These are phyloP conservation scores for Hirudinaria manillensis DNA, from an alignment of 2,888 invertebrate species.

Conservation along the genomic window DNA sequence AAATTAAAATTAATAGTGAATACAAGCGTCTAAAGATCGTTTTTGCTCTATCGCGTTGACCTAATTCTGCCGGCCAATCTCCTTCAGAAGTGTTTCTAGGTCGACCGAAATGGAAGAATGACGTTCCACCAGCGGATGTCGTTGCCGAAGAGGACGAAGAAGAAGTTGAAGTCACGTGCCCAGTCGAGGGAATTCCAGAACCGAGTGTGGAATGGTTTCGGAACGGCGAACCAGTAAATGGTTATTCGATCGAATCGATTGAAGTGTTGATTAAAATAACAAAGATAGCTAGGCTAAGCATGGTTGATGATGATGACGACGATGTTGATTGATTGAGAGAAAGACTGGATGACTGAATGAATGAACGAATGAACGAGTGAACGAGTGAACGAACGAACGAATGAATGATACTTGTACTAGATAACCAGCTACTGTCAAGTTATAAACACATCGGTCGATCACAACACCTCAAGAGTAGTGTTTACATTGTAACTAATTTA, in stretches of 20 bases:
- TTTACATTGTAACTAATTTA: too few species aligned
- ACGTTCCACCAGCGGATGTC: background rate
- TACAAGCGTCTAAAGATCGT: too few species aligned
- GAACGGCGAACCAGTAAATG: slow-evolving; percentile 11
- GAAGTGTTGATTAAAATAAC: background rate
- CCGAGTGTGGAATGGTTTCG: slow-evolving; percentile 12
- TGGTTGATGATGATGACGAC: background rate
- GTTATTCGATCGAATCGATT: background rate
- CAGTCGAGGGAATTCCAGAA: slow-evolving; percentile 15
- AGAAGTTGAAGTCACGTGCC: background rate
- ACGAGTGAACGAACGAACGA: too few species aligned
- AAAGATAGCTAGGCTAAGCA: background rate
- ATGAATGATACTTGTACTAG: too few species aligned
- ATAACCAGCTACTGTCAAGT: too few species aligned
- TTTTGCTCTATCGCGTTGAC: too few species aligned
- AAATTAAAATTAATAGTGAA: background rate
- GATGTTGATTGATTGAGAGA: too few species aligned
- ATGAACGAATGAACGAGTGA: too few species aligned
- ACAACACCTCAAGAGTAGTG: too few species aligned
- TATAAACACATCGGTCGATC: too few species aligned
- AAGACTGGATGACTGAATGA: too few species aligned
- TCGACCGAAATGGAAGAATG: background rate
- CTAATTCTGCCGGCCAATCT: too few species aligned
- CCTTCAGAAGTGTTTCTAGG: background rate
- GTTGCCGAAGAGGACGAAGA: background rate